Evolutionary conservation across 1,140 invertebrate genomes (phyloP), one percentile per base, ranked within the genome.

Genomic region (Philotrypesis tridentata): DNA sequence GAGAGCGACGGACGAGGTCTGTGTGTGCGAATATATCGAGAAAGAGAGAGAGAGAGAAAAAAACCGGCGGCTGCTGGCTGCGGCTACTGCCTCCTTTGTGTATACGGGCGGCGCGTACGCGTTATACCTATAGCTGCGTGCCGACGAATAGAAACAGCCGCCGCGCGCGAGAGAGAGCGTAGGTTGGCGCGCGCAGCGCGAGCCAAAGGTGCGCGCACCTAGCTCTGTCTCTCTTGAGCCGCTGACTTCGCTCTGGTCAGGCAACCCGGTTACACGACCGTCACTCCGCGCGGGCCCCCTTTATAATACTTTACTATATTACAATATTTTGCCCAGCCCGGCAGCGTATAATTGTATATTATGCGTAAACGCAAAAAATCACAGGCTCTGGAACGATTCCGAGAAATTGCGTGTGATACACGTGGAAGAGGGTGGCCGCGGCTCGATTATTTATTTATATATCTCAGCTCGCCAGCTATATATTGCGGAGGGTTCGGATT

Each of bases 81-180:
- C n/a, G 48, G 48, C 48, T 55, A 55, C 61, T 65, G 61, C 48
- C 48, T 72, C 63, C 65, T 40, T 68, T 25, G 40, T 25, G 68
- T 80, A 31, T 73, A 71, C 17, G 65, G 33, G 65, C 27, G 68
- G 65, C 55, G 65, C 27, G 68, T 70, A 37, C n/a, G n/a, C n/a
- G n/a, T n/a, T 33, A 71, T 33, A n/a, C 31, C 9, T 37, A 37
- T 37, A 37, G 48, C 55, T 14, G 55, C n/a, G 27, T n/a, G 7
- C 37, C 43, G 63, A 31, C 40, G 77, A 68, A 72, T 9, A 61
- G 78, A 80, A 65, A 80, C 55, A 48, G 70, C n/a, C 68, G 48
- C 23, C 68, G 33, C 55, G 12, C 29, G 31, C 43, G 12, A 65
- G 40, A 78, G 40, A 78, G 67, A 79, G 43, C 61, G 25, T 65